These are phyloP conservation scores for Andrena hattorfiana DNA, from an alignment of 2,888 invertebrate species.

Conservation along the genomic window DNA sequence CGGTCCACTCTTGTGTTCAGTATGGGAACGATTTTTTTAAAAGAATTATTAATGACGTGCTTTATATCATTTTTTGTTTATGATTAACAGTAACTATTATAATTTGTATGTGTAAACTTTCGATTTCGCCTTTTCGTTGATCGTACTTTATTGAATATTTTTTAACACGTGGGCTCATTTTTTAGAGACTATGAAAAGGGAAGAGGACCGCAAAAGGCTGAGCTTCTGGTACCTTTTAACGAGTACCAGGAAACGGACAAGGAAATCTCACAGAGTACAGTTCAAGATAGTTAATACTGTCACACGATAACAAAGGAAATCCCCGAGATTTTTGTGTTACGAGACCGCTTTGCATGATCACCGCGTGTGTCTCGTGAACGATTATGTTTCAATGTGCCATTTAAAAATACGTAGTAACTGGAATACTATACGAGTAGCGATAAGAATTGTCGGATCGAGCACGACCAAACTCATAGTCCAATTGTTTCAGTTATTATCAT, in stretches of 20 bases:
- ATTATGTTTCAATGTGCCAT: constrained; percentile 57
- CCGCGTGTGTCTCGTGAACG: constrained; percentile 31
- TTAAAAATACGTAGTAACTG: constrained; percentile 33
- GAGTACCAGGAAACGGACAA: constrained; percentile 52
- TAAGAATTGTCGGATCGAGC: constrained; percentile 49
- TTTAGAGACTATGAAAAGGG: constrained; percentile 43
- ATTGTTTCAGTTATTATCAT: constrained; percentile 53
- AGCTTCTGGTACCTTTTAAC: constrained; percentile 48
- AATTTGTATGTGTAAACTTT: constrained; percentile 31
- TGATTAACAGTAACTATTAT: constrained; percentile 12
- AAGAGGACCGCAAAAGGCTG: constrained; percentile 61
- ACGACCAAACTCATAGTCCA: constrained; percentile 55
- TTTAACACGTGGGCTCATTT: constrained; percentile 39
- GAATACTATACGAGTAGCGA: constrained; percentile 48
- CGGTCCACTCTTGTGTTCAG: constrained; percentile 30
- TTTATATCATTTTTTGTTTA: constrained; percentile 10
- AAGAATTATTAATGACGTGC: neutral
- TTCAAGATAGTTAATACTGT: constrained; percentile 56
- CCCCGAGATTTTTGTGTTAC: constrained; percentile 52
- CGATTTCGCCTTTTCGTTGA: constrained; percentile 19
- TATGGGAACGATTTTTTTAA: neutral
- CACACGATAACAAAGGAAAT: constrained; percentile 33
- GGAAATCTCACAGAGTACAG: constrained; percentile 56
- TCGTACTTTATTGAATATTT: constrained; percentile 25
- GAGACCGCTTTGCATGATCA: constrained; percentile 61